Evolutionary conservation across 2,797 vertebrate genomes (phyloP).

Genomic region (Delichon dasypus): DNA sequence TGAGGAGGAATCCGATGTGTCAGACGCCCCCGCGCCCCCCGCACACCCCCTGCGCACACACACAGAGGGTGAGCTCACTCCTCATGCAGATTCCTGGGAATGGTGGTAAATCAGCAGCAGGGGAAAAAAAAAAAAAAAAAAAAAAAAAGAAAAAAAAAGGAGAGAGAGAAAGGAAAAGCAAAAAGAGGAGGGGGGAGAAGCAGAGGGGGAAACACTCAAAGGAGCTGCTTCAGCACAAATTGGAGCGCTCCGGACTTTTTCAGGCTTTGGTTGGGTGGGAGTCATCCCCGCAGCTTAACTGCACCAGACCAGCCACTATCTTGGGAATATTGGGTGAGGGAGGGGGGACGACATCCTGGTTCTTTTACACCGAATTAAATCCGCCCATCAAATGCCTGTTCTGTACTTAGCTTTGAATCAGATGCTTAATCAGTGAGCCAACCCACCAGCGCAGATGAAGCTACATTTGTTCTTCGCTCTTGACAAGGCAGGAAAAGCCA

Average conservation of each 20-base stretch:
- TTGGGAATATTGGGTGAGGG: not conserved
- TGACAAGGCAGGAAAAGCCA: slow-evolving; percentile 66
- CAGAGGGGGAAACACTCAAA: not conserved
- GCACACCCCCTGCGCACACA: not conserved
- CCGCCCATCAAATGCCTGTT: slow-evolving; percentile 44
- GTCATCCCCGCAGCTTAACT: not conserved
- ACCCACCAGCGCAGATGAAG: slow-evolving; percentile 63
- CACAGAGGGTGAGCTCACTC: not conserved
- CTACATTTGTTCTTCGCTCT: slow-evolving; percentile 51
- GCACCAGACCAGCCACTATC: not conserved
- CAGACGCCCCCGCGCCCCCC: not conserved
- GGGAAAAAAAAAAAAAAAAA: not conserved
- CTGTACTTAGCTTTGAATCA: slow-evolving; percentile 66
- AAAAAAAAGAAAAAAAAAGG: accelerated
- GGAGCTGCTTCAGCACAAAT: not conserved
- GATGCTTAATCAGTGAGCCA: slow-evolving; percentile 58
- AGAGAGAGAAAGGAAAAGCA: not conserved
- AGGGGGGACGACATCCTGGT: not conserved
- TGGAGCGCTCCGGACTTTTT: not conserved
- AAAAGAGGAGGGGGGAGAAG: not conserved
- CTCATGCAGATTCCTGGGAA: not conserved
- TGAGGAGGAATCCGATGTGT: slow-evolving; percentile 3
- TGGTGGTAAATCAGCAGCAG: not conserved
- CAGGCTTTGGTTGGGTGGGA: not conserved
- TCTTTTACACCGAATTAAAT: slow-evolving; percentile 56